Conservation (phyloP, 2,888 invertebrate species). For the Anthophora plumipes region DNA sequence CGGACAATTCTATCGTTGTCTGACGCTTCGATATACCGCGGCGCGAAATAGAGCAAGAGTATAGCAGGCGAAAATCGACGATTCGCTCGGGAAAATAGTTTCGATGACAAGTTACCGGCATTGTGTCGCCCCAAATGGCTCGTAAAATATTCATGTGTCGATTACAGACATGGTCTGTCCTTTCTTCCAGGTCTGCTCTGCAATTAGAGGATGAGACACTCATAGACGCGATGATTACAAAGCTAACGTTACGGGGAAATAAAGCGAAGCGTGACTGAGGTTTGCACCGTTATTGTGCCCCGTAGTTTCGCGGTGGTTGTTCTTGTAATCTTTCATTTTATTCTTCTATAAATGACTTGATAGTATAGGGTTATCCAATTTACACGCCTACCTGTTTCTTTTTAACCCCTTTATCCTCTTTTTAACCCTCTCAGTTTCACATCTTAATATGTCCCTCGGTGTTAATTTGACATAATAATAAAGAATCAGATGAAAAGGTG, state of each 20-base stretch:
- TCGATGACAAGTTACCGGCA: conserved; percentile 21
- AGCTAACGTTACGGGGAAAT: background rate
- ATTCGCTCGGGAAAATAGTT: conserved; percentile 24
- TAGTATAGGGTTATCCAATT: no score
- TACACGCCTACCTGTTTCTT: no score
- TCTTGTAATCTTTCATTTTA: background rate
- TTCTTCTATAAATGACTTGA: no score
- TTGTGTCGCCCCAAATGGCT: conserved; percentile 11
- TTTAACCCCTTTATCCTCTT: no score
- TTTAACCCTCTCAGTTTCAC: no score
- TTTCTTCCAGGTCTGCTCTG: background rate
- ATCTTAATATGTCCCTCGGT: no score
- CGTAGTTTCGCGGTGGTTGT: background rate
- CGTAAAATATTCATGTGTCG: conserved; percentile 43
- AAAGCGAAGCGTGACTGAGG: background rate
- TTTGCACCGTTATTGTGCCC: conserved; percentile 14
- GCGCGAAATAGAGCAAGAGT: background rate
- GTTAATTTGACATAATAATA: no score
- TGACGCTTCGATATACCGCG: conserved; percentile 2
- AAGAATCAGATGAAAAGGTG: no score
- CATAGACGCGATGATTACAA: conserved; percentile 8
- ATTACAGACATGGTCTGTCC: conserved; percentile 30
- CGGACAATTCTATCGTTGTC: conserved; percentile 26
- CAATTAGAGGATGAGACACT: conserved; percentile 24
- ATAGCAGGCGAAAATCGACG: conserved; percentile 14